Evolutionary conservation across 1,140 invertebrate genomes (phyloP), one percentile per base, ranked within the genome.

Genomic region (Drosophila melanica): DNA sequence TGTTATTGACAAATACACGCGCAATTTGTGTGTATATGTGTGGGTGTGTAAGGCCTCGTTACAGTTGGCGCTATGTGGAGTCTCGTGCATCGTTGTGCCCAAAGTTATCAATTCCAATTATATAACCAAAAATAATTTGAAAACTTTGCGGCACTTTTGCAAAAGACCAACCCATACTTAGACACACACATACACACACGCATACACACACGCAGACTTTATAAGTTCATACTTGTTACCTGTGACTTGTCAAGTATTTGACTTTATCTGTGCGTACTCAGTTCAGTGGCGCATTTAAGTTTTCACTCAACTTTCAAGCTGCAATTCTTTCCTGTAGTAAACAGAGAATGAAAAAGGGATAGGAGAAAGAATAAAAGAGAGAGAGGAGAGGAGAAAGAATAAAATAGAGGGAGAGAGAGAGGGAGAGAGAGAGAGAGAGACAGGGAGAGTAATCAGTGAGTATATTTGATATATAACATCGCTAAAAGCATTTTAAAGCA

Each of bases 51-150:
- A 12, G 67, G 41, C 53, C 63, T 67, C 64, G 69, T 72, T 72
- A 67, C 54, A 67, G 63, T 54, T 63, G 76, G 8, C 27, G 35
- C 14, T 39, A 41, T 33, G 39, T 20, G 44, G 45, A 62, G 57
- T 63, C 65, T 77, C 62, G 42, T 68, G 58, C 58, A 57, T 14
- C 53, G 57, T 23, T 58, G 57, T 64, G 71, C 76, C 73, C 80
- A 87, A 87, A 87, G 84, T 87, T 87, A 87, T 87, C 84, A 87
- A 87, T 87, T 89, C 84, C 84, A 87, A 87, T 87, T 87, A 87
- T 89, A 81, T 90, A 87, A 87, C 84, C 84, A 87, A 87, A 87
- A 87, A 87, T 87, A 87, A 87, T 87, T 87, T 87, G 84, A 87
- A 87, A 87, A 87, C 84, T 87, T 87, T 89, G 60, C 81, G 71